Percentiles rank a stretch among this genome's conserved stretches.
These are phyloP conservation scores for Hirtodrosophila confusa DNA, from an alignment of 2,888 invertebrate genomes.

Conservation along the genomic window DNA sequence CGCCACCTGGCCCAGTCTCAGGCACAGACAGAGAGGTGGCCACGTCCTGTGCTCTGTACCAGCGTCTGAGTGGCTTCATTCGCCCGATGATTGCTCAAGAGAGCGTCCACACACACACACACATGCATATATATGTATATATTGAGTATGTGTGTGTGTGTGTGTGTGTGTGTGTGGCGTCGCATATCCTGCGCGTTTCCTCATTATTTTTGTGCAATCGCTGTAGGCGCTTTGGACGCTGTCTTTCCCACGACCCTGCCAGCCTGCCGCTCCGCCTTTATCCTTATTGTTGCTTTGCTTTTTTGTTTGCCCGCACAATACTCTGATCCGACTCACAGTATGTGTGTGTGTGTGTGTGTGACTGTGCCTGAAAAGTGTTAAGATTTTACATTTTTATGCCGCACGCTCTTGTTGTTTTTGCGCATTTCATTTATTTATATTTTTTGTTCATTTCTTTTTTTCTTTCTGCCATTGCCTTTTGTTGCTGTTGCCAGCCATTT, in stretches of 20 bases:
- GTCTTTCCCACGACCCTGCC: conserved; percentile 32
- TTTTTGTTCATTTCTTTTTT: conserved; percentile 15
- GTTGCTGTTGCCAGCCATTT: conserved; percentile 69
- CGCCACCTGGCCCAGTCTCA: conserved; percentile 40
- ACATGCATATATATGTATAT: conserved; percentile 14
- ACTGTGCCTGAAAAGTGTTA: conserved; percentile 64
- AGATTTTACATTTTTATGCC: conserved; percentile 73
- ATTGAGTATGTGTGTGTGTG: not conserved
- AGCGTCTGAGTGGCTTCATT: conserved; percentile 78
- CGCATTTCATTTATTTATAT: conserved; percentile 36
- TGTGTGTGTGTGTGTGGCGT: conserved; percentile 30
- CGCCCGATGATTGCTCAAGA: conserved; percentile 72
- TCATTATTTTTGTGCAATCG: conserved; percentile 80
- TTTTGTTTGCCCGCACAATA: conserved; percentile 61
- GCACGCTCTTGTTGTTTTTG: conserved; percentile 35
- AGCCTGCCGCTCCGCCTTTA: conserved; percentile 33
- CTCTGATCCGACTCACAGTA: conserved; percentile 43
- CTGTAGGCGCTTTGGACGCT: conserved; percentile 66
- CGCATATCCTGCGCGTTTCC: conserved; percentile 72
- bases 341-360: conserved; percentile 13
- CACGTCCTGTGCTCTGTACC: conserved; percentile 23
- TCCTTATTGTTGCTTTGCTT: conserved; percentile 49
- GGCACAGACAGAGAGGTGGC: conserved; percentile 33
- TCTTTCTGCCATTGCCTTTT: conserved; percentile 42
- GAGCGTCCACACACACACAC: conserved; percentile 36